Base-by-base conservation (phyloP, 2,113 vertebrate species). In the Chaetodon trifascialis region DNA sequence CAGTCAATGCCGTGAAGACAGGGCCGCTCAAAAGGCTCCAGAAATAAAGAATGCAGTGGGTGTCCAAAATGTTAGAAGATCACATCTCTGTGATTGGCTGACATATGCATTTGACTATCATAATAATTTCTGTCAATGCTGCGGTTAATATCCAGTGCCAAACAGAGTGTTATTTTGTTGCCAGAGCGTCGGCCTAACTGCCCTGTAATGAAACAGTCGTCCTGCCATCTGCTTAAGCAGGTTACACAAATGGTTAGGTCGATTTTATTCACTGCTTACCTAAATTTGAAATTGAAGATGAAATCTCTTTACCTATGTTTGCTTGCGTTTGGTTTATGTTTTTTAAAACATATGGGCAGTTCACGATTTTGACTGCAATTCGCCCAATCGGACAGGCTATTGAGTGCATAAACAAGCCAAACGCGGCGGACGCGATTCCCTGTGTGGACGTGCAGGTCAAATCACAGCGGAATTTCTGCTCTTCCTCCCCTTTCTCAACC, bases 361-460 rank as follows among this genome's bases (percentile, higher is more conserved):
- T 5, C 46, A 34, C 36, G 42, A 25, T 14, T 59, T n/a, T 25
- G 30, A 38, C 19, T 54, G 68, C 23, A 12, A 36, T 30, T 11
- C 6, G 7, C 46, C 38, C 12, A n/a, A 63, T 12, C 14, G 7
- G 10, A 38, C 8, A 17, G 60, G 60, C 59, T 51, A 10, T 3
- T 30, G n/a, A 15, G 5, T 3, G 19, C 19, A 40, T 30, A 47
- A 59, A 79, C 54, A 47, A 60, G 62, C n/a, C 17, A 14, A 25
- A 68, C 62, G 14, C 58, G 1, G 21, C 44, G 64, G 46, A 82
- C 68, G 42, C 70, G n/a, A 40, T 58, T 83, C 52, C 63, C 40
- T 23, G 47, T 8, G 80, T 64, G 75, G 34, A 78, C 51, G 69
- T n/a, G 23, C 82, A 21, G 86, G 86, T 91, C 89, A 91, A 42